Base-by-base conservation (phyloP, 1,140 invertebrate species). In the Atta cephalotes region DNA sequence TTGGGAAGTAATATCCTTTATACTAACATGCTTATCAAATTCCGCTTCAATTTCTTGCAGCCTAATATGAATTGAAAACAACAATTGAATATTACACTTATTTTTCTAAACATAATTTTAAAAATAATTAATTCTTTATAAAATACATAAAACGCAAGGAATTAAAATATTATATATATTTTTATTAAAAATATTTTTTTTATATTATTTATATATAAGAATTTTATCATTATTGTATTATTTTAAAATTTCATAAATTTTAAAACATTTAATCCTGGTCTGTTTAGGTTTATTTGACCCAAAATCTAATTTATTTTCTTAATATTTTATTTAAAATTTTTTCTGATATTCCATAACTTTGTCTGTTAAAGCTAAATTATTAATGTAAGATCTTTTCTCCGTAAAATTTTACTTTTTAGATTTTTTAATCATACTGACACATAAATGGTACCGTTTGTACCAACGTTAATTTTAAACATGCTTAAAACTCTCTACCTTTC, bases 11-110 rank as follows among this genome's bases (percentile, higher is more conserved):
- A 98, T 97, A 92, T 99, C 98, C 93, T 97, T 97, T 3, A 98
- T 95, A 91, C 97, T 97, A 9, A 99, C 98, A 93, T 98, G 98
- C 92, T 97, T 98, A 95, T 98, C 98, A 95, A 99, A 99, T 95
- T 99, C 98, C 18, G 98, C 96, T 95, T 99, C 98, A 66, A 99
- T 98, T 96, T 99, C 98, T 94, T 98, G 97, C 68, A 99, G 95
- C 88, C 98, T 98, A 86, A 81, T 92, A 84, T 81, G 87, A 35
- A 45, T 39, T 39, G 7, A 39, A 87, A 91, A 92, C 74, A 68
- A 56, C 31, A 45, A 35, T 35, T 35, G 31, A 9, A 56, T 35
- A 58, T 56, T 51, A 66, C 16, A 10, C 2, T 56, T 58, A 51
- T 35, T 39, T 56, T 58, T 25, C 0, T n/a, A n/a, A 25, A 39